These are phyloP conservation scores for Lacerta viridis DNA, from an alignment of 2,797 vertebrate genomes.

Conservation along the genomic window DNA sequence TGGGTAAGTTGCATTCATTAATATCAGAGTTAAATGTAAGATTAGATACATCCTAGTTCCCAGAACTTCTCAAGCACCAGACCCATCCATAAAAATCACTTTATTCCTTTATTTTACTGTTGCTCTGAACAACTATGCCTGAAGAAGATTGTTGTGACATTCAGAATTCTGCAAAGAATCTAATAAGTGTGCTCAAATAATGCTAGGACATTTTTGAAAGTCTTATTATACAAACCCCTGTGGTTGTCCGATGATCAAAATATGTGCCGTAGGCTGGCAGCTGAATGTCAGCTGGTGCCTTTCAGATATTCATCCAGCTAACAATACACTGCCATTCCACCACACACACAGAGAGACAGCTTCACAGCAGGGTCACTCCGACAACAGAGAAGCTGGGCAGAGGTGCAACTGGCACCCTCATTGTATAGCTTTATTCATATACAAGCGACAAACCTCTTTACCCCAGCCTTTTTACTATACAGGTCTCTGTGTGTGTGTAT, in stretches of 20 bases:
- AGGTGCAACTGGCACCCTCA: not conserved
- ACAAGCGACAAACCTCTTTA: too few species aligned
- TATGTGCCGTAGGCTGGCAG: slow-evolving; percentile 83
- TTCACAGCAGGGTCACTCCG: not conserved
- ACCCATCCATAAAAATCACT: not conserved
- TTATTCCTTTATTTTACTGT: not conserved
- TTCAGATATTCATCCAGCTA: slow-evolving; percentile 86
- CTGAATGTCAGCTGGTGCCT: slow-evolving; percentile 86
- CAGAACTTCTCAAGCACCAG: not conserved
- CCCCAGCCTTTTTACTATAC: too few species aligned
- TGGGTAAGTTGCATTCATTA: not conserved
- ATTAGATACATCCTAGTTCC: not conserved
- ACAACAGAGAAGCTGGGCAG: not conserved
- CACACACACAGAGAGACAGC: slow-evolving; percentile 74
- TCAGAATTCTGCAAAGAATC: not conserved
- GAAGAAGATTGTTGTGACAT: not conserved
- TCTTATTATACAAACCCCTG: not conserved
- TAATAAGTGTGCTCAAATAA: not conserved
- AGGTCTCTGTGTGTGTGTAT: too few species aligned
- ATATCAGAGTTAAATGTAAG: not conserved
- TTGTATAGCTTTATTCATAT: not conserved
- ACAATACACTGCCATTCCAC: slow-evolving; percentile 91
- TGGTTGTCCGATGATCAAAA: slow-evolving; percentile 35
- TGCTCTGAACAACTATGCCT: not conserved
- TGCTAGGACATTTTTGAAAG: not conserved